Evolutionary conservation across 2,888 invertebrate genomes (phyloP).

Genomic region (Salpingus planirostris): DNA sequence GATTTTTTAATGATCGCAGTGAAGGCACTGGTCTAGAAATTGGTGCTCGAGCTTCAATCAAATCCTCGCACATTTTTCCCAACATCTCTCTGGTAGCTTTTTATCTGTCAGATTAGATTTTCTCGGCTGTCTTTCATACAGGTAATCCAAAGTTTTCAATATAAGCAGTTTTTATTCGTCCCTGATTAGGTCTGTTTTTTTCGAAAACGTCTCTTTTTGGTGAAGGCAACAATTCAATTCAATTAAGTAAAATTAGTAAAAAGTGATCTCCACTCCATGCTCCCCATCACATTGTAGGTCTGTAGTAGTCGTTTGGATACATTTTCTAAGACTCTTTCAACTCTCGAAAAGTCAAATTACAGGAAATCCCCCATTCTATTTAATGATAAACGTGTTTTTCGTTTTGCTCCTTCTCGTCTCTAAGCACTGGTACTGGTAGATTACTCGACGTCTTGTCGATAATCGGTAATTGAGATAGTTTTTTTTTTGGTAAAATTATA

Average conservation of each 20-base stretch:
- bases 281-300: too few relatives aligned
- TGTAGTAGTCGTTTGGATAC: too few relatives aligned
- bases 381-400: too few relatives aligned
- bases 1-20: too few relatives aligned
- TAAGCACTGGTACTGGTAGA: too few relatives aligned
- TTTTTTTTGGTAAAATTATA: too few relatives aligned
- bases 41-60: neutral
- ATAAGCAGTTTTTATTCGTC: neutral
- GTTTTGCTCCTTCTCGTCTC: neutral
- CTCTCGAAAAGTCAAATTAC: too few relatives aligned
- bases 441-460: neutral
- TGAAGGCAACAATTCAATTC: neutral
- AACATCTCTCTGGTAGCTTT: neutral
- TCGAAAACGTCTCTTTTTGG: neutral
- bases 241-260: neutral
- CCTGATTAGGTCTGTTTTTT: neutral
- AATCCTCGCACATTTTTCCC: neutral
- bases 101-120: neutral
- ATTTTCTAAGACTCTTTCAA: too few relatives aligned
- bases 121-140: neutral
- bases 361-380: too few relatives aligned
- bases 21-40: too few relatives aligned
- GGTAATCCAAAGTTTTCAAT: neutral
- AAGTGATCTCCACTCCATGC: neutral
- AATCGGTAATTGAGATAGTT: too few relatives aligned